These are phyloP conservation scores for Mechanitis messenoides DNA, from an alignment of 2,888 invertebrate genomes.

Conservation along the genomic window DNA sequence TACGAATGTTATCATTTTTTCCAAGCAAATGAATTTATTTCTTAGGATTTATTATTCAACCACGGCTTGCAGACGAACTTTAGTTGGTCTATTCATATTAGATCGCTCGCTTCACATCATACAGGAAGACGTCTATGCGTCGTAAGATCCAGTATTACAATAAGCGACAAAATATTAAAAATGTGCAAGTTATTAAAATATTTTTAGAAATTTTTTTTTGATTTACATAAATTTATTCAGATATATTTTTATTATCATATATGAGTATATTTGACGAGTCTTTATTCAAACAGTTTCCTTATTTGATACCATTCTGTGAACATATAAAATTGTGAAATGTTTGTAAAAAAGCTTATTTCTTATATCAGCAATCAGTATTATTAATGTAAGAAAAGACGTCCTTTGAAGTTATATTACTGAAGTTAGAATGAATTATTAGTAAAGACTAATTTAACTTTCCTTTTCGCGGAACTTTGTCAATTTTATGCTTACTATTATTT, in stretches of 20 bases:
- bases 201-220: too few species aligned
- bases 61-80: constrained; percentile 18
- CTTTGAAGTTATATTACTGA: constrained; percentile 36
- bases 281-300: too few species aligned
- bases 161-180: too few species aligned
- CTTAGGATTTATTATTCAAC: constrained; percentile 22
- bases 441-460: constrained; percentile 45
- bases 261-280: too few species aligned
- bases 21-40: constrained; percentile 20
- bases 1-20: constrained; percentile 21
- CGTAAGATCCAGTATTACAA: too few species aligned
- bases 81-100: constrained; percentile 18
- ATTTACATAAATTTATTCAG: too few species aligned
- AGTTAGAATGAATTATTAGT: constrained; percentile 44
- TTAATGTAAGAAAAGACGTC: constrained; percentile 33
- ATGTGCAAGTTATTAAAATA: too few species aligned
- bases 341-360: constrained; percentile 15
- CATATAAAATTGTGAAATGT: constrained; percentile 12
- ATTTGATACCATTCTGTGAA: too few species aligned
- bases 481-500: constrained; percentile 36
- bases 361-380: constrained; percentile 31
- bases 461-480: constrained; percentile 40
- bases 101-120: constrained; percentile 12
- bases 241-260: too few species aligned
- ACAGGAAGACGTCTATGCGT: neutral